phyloP scores from a whole-genome alignment of 1,140 invertebrate genomes.

The Aphaenogaster floridana region DNA sequence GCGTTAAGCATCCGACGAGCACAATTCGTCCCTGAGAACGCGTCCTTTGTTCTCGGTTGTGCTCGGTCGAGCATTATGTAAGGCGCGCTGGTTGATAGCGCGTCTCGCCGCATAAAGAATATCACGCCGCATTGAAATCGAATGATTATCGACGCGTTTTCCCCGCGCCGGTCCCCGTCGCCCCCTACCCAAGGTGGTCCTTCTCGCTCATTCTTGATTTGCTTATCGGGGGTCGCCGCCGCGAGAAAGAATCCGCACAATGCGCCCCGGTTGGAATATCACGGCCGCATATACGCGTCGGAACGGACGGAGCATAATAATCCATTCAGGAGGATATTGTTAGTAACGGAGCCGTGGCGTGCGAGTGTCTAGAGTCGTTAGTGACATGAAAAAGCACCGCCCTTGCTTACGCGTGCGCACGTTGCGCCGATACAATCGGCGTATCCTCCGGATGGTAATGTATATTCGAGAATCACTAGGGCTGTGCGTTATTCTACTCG shows the following conservation, averaged over 20 bases:
- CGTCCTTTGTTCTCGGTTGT: conserved; percentile 74
- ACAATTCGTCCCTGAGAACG: conserved; percentile 74
- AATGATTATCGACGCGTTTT: conserved; percentile 69
- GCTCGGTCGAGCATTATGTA: conserved; percentile 61
- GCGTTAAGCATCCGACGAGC: conserved; percentile 65
- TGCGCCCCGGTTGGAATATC: conserved; percentile 59
- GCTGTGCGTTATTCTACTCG: conserved; percentile 15
- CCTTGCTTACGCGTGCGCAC: conserved; percentile 54
- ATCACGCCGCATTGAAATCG: conserved; percentile 70
- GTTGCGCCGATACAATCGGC: conserved; percentile 44
- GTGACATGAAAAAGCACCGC: conserved; percentile 62
- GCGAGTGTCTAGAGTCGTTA: conserved; percentile 58
- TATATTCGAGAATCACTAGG: conserved; percentile 45
- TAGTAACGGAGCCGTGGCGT: conserved; percentile 69
- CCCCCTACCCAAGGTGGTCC: not conserved
- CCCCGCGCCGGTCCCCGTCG: conserved; percentile 20
- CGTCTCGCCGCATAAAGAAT: conserved; percentile 53
- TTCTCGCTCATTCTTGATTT: conserved; percentile 61
- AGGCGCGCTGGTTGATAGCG: conserved; percentile 63
- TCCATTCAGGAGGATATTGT: conserved; percentile 71
- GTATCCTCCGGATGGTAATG: conserved; percentile 37
- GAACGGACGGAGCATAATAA: conserved; percentile 70
- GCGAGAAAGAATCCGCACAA: conserved; percentile 68
- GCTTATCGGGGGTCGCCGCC: conserved; percentile 67
- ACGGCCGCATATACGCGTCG: conserved; percentile 60